Conservation (phyloP, 2,113 vertebrate species). For the Pomatostomus ruficeps region DNA sequence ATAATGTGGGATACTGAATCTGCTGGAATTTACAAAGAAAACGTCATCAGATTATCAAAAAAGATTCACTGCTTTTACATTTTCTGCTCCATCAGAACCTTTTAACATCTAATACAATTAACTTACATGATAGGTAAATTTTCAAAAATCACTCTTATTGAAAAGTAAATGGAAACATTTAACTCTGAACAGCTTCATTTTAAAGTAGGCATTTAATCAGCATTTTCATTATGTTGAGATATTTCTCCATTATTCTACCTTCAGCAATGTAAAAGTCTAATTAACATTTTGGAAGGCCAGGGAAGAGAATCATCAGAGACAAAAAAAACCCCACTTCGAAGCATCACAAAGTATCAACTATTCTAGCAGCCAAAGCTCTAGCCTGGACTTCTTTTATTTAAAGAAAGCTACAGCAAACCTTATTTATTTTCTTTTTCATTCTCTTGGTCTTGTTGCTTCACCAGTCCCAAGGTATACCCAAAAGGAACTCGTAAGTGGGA, state of each 20-base stretch:
- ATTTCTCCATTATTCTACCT: neutral
- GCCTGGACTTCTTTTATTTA: neutral
- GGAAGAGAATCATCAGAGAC: neutral
- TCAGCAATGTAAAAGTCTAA: neutral
- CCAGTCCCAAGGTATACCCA: neutral
- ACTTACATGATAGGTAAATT: neutral
- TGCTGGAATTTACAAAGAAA: neutral
- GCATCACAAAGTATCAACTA: neutral
- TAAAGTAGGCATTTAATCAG: neutral
- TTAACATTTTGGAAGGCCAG: neutral
- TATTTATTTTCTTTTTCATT: neutral
- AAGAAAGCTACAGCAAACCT: neutral
- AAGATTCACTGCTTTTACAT: neutral
- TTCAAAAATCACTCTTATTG: neutral
- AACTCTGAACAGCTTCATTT: neutral
- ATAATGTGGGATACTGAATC: neutral
- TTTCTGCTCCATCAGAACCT: neutral
- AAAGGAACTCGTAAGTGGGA: neutral
- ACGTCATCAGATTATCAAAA: neutral
- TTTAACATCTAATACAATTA: neutral
- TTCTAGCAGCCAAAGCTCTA: neutral
- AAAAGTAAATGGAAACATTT: neutral
- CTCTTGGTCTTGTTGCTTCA: neutral
- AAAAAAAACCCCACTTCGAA: neutral
- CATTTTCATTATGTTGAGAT: neutral